These are phyloP conservation scores for Falco columbarius DNA, from an alignment of 2,797 vertebrate species.

Conservation along the genomic window DNA sequence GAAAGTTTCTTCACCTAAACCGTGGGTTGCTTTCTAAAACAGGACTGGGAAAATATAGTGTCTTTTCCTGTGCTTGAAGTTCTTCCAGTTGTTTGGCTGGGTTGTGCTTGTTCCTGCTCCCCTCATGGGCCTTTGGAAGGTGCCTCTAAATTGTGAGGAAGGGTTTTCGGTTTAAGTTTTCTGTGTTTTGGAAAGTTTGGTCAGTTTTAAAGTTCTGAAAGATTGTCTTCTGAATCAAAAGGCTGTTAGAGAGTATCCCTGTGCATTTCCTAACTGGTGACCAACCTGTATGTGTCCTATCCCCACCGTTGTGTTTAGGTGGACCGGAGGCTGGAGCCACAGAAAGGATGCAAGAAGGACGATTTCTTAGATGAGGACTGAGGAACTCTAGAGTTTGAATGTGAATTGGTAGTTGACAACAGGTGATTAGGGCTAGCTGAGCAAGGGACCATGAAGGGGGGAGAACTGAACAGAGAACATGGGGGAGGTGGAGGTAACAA, in stretches of 20 bases:
- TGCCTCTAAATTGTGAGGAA: not conserved
- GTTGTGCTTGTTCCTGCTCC: not conserved
- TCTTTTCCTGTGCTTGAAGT: not conserved
- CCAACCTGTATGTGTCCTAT: not conserved
- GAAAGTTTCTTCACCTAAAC: not conserved
- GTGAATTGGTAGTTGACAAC: not conserved
- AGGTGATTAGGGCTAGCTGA: not conserved
- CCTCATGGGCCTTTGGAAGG: not conserved
- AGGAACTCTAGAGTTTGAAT: not conserved
- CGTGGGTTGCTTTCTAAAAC: not conserved
- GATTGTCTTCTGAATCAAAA: not conserved
- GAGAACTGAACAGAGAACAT: not conserved
- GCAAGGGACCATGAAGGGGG: not conserved
- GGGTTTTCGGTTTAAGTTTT: not conserved
- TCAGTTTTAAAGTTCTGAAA: not conserved
- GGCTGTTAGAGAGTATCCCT: not conserved
- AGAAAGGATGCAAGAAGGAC: not conserved
- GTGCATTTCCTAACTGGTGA: not conserved
- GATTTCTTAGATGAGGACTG: not conserved
- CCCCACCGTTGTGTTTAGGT: not conserved
- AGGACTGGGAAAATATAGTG: not conserved
- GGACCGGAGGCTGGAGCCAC: not conserved
- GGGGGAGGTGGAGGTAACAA: not conserved
- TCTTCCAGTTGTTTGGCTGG: not conserved
- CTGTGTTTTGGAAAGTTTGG: not conserved